Evolutionary conservation across 2,797 vertebrate genomes (phyloP).

Genomic region (Tadarida brasiliensis): DNA sequence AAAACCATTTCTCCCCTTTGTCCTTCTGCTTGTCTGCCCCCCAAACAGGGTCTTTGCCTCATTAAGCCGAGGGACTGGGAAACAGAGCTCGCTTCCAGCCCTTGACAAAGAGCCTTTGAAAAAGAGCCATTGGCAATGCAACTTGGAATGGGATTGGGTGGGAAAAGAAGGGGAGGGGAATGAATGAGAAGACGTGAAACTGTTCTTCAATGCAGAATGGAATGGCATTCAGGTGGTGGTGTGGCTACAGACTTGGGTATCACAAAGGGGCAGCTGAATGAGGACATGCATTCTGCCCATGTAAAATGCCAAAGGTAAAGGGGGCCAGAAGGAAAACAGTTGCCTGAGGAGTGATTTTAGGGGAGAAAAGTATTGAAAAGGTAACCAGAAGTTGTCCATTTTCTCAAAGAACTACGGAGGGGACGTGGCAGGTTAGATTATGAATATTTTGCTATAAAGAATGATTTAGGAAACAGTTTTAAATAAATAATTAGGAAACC

Average conservation of each 20-base stretch:
- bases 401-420: not conserved
- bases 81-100: slow-evolving; percentile 62
- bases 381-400: not conserved
- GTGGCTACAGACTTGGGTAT: not conserved
- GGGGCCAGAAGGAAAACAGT: not conserved
- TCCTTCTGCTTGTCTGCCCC: slow-evolving; percentile 36
- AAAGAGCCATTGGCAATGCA: slow-evolving; percentile 40
- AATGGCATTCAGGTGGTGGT: not conserved
- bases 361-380: not conserved
- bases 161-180: not conserved
- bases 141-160: slow-evolving; percentile 8
- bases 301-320: not conserved
- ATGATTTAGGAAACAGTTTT: slow-evolving; percentile 31
- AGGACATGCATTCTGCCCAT: not conserved
- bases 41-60: slow-evolving; percentile 44
- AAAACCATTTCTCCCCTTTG: slow-evolving; percentile 2
- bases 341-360: slow-evolving; percentile 7
- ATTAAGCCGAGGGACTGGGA: slow-evolving; percentile 63
- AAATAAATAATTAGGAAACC: not conserved
- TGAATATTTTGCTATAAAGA: not conserved
- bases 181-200: not conserved
- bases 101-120: slow-evolving; percentile 63
- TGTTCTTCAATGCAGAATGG: not conserved
- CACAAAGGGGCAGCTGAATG: not conserved
- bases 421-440: not conserved